Evolutionary conservation across 1,140 invertebrate species (phyloP).

Genomic region (Potamilus streckersoni): DNA sequence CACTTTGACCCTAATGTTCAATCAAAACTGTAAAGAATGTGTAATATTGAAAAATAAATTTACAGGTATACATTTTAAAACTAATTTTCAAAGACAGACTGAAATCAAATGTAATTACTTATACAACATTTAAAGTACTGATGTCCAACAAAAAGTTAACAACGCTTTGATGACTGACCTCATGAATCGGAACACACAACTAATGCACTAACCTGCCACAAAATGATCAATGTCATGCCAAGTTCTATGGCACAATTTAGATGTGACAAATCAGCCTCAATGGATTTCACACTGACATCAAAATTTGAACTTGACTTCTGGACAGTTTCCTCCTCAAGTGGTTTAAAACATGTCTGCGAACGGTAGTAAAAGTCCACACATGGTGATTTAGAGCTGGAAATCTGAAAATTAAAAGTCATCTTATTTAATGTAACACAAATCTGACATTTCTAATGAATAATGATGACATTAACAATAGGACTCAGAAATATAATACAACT

Average conservation of each 20-base stretch:
- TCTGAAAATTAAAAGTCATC: slow-evolving; percentile 40
- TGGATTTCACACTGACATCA: background rate
- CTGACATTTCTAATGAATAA: background rate
- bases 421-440: background rate
- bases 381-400: slow-evolving; percentile 53
- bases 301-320: slow-evolving; percentile 1
- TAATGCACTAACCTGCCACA: slow-evolving; percentile 58
- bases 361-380: slow-evolving; percentile 63
- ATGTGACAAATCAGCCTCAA: slow-evolving; percentile 23
- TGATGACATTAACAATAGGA: background rate
- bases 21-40: no score
- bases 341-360: slow-evolving; percentile 33
- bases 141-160: no score
- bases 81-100: no score
- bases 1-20: no score
- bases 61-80: no score
- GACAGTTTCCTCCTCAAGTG: slow-evolving; percentile 2
- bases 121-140: no score
- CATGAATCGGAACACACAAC: no score
- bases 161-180: no score
- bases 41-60: no score
- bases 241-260: slow-evolving; percentile 57
- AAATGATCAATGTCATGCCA: slow-evolving; percentile 57
- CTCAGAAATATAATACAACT: no score
- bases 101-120: no score